Evolutionary conservation across 1,140 invertebrate species (phyloP), one percentile per base, ranked within the genome.

Genomic region (Chironomus tepperi): DNA sequence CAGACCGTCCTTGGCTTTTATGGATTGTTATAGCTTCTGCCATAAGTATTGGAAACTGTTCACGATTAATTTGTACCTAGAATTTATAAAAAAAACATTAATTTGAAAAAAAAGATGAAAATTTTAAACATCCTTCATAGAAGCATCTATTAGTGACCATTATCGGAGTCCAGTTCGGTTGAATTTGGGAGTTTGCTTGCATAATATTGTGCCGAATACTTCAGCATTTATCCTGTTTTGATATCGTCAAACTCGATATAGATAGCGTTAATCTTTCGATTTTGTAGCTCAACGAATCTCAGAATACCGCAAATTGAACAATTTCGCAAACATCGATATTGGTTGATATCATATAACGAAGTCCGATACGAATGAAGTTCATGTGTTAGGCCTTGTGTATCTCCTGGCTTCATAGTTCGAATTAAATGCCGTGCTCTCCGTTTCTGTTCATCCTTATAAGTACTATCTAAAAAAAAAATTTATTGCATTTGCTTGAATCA

Each of bases 291-390:
- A 8, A 47, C 43, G 8, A 47, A 47, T 10, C 43, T 2, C 7
- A 47, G 8, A 1, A 74, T n/a, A 34, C 74, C 47, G 10, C 1
- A 15, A 24, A 65, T 74, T 74, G 15, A 67, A 16, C 1, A 74
- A 10, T 7, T 21, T 74, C 74, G 1, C 7, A 2, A n/a, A 24
- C 47, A 18, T 74, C 64, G 8, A 74, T 74, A 67, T 74, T 74
- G 1, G 34, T 18, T 9, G 74, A 57, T 3, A 74, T 24, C 74
- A 74, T 74, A 65, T 74, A 12, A 2, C 24, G 1, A 1, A 34
- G 24, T 2, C 24, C 24, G 24, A 34, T 1, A 34, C 24, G 5
- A 65, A 15, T 2, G 1, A 6, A 74, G n/a, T 64, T 64, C n/a
- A 7, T 42, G n/a, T 24, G 47, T 2, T 5, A 74, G 15, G 5